phyloP scores from a whole-genome alignment of 2,797 vertebrate species.

The Chaenodraco wilsoni region DNA sequence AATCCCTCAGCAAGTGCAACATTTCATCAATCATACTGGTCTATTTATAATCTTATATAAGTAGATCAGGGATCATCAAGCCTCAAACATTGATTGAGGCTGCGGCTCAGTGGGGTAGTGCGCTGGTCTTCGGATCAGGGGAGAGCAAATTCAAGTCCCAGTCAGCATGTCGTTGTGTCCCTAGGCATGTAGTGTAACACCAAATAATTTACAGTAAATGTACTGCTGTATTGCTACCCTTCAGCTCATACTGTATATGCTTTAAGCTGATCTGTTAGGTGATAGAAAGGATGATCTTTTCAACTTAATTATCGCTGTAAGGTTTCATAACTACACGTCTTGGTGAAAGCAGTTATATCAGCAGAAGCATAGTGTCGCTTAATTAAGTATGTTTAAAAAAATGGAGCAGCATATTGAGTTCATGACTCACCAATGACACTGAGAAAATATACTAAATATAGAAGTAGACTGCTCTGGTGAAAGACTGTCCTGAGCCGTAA shows the following conservation, averaged over 20 bases:
- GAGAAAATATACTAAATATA: not conserved
- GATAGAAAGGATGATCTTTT: not conserved
- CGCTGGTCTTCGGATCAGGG: no score
- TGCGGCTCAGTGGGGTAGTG: no score
- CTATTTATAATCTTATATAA: not conserved
- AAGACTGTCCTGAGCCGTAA: not conserved
- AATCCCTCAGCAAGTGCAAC: not conserved
- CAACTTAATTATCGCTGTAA: no score
- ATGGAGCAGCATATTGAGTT: not conserved
- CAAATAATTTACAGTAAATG: constrained; percentile 24
- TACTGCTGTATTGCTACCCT: constrained; percentile 1
- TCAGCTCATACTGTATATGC: not conserved
- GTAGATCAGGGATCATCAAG: not conserved
- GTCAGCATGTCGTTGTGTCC: no score
- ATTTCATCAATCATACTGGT: not conserved
- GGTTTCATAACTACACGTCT: not conserved
- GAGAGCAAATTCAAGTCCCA: no score
- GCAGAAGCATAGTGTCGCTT: not conserved
- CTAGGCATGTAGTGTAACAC: not conserved
- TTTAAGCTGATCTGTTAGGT: constrained; percentile 4
- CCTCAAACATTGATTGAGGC: not conserved
- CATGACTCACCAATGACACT: not conserved
- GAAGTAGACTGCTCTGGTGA: not conserved
- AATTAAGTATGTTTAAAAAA: not conserved
- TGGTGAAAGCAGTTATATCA: not conserved